Conservation (phyloP, 1,140 invertebrate genomes). For the Drosophila rhopaloa region DNA sequence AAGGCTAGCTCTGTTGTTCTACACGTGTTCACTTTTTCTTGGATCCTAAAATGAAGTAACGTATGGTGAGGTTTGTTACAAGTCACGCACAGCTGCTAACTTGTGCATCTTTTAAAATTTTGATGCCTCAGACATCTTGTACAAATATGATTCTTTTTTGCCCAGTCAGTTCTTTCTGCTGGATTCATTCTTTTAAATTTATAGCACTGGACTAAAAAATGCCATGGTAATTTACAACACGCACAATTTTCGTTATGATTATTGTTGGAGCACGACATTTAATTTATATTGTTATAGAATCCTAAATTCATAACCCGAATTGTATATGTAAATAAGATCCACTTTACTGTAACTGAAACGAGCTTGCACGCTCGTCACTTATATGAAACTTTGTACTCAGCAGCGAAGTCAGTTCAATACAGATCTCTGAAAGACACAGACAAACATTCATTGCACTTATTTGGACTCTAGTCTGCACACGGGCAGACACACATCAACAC, state of each 20-base stretch:
- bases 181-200: background rate
- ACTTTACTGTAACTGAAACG: too few relatives aligned
- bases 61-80: background rate
- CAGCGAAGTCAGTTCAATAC: background rate
- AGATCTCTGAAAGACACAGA: too few relatives aligned
- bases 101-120: background rate
- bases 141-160: too few relatives aligned
- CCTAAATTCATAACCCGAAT: conserved; percentile 1
- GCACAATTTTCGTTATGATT: background rate
- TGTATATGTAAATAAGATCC: background rate
- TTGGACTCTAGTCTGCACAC: background rate
- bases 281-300: background rate
- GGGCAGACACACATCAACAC: too few relatives aligned
- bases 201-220: background rate
- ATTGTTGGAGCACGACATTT: background rate
- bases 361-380: too few relatives aligned
- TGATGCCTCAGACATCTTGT: too few relatives aligned
- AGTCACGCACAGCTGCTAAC: background rate
- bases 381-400: too few relatives aligned
- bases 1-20: background rate
- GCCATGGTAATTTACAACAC: background rate
- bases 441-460: background rate
- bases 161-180: background rate
- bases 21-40: background rate
- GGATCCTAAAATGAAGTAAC: too few relatives aligned